These are phyloP conservation scores for Papilio xuthus DNA, from an alignment of 1,140 invertebrate genomes.

Conservation along the genomic window DNA sequence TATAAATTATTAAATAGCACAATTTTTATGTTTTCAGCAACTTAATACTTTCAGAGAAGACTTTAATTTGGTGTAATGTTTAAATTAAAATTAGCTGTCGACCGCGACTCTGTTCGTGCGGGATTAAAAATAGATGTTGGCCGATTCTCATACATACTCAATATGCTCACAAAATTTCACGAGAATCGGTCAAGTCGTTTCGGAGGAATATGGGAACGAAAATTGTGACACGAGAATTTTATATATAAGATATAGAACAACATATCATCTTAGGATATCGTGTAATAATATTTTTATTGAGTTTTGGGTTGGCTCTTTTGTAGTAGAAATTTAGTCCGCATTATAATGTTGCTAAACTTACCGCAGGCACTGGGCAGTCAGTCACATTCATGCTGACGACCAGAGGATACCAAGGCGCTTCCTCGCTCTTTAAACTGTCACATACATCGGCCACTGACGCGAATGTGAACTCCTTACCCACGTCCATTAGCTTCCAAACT, in stretches of 20 bases:
- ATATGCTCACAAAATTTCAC: no score
- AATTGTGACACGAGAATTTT: no score
- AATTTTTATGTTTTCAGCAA: background rate
- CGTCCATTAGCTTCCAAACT: slow-evolving; percentile 60
- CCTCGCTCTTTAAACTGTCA: slow-evolving; percentile 55
- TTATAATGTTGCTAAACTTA: slow-evolving; percentile 38
- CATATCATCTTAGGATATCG: background rate
- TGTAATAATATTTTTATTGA: no score
- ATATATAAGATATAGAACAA: no score
- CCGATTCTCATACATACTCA: no score
- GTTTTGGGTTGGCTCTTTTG: background rate
- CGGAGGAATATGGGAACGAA: no score
- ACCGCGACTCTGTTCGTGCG: no score
- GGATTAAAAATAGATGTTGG: no score
- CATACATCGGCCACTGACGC: slow-evolving; percentile 55
- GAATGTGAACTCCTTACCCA: slow-evolving; percentile 62
- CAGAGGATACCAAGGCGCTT: slow-evolving; percentile 63
- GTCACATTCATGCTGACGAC: slow-evolving; percentile 54
- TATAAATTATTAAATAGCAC: background rate
- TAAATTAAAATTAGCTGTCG: no score
- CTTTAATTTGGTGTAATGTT: no score
- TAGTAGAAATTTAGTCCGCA: background rate
- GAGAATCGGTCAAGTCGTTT: no score
- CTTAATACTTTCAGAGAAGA: no score
- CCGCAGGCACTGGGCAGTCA: slow-evolving; percentile 60